Evolutionary conservation across 2,888 invertebrate genomes (phyloP).

Genomic region (Neelides folsomi): DNA sequence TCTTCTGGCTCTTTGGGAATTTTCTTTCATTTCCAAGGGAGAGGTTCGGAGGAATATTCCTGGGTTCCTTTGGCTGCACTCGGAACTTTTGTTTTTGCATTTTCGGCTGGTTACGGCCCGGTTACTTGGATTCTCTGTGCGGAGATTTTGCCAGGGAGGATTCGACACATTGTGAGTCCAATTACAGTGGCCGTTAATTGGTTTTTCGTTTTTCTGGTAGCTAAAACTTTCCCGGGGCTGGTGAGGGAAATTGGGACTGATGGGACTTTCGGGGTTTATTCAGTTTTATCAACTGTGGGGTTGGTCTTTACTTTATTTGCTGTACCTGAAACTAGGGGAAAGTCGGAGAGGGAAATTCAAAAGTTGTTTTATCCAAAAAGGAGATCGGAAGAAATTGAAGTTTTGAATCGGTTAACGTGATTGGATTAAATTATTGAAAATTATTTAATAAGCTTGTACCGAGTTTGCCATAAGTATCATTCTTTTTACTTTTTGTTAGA

Average conservation of each 20-base stretch:
- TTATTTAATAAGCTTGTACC: no score
- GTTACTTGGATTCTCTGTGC: slow-evolving; percentile 26
- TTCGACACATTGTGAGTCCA: slow-evolving; percentile 20
- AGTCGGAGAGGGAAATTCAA: slow-evolving; percentile 22
- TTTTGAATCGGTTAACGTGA: no score
- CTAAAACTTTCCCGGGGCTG: slow-evolving; percentile 27
- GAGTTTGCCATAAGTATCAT: no score
- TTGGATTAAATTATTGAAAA: no score
- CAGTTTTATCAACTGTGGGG: slow-evolving; percentile 12
- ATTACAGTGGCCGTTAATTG: slow-evolving; percentile 24
- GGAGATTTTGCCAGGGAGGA: slow-evolving; percentile 20
- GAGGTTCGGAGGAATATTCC: slow-evolving; percentile 3
- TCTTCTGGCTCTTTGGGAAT: slow-evolving; percentile 18
- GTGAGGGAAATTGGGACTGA: slow-evolving; percentile 14
- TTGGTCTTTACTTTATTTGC: slow-evolving; percentile 19
- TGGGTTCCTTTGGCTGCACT: slow-evolving; percentile 20
- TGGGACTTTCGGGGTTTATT: slow-evolving; percentile 24
- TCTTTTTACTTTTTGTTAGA: no score
- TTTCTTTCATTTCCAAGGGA: slow-evolving; percentile 25
- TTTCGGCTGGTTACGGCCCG: slow-evolving; percentile 22
- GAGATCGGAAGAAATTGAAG: no score
- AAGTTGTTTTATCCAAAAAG: no score
- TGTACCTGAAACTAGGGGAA: slow-evolving; percentile 29
- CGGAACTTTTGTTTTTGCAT: slow-evolving; percentile 21
- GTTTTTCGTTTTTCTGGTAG: slow-evolving; percentile 23